Conservation (phyloP, 2,888 invertebrate genomes). For the Cancer borealis region DNA sequence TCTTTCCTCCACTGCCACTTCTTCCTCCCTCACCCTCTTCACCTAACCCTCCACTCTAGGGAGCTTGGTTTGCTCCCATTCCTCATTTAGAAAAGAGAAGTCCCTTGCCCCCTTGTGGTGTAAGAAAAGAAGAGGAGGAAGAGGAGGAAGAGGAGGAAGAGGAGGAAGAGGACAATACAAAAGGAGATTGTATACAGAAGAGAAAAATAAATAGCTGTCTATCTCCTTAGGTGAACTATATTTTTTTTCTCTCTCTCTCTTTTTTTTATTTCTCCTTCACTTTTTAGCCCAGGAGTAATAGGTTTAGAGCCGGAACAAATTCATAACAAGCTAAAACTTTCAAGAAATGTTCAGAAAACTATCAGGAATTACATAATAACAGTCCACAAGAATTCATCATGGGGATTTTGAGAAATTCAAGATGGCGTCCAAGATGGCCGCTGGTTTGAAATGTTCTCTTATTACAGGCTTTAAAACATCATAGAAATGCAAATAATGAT, state of each 20-base stretch:
- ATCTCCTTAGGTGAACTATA: neutral
- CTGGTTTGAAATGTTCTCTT: neutral
- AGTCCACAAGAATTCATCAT: too few species aligned
- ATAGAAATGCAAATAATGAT: neutral
- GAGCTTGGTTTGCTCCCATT: constrained; percentile 8
- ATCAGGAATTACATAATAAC: neutral
- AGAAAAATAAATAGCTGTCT: neutral
- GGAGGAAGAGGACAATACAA: neutral
- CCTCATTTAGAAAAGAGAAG: constrained; percentile 12
- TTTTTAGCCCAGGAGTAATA: constrained; percentile 18
- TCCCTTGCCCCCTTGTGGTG: neutral
- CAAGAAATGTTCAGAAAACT: constrained; percentile 2
- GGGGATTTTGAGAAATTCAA: neutral
- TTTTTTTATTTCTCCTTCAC: neutral
- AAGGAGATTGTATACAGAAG: constrained; percentile 3
- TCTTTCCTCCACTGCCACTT: neutral
- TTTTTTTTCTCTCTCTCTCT: constrained; percentile 18
- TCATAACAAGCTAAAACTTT: neutral
- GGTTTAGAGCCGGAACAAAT: constrained; percentile 3
- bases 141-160: too few species aligned
- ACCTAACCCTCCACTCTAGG: neutral
- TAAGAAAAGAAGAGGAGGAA: neutral
- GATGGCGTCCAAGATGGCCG: too few species aligned
- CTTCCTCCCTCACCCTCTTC: neutral
- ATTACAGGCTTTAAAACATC: neutral